Base-by-base conservation (phyloP, 92 coral and sea anemone species). In the Porites cylindrica region DNA sequence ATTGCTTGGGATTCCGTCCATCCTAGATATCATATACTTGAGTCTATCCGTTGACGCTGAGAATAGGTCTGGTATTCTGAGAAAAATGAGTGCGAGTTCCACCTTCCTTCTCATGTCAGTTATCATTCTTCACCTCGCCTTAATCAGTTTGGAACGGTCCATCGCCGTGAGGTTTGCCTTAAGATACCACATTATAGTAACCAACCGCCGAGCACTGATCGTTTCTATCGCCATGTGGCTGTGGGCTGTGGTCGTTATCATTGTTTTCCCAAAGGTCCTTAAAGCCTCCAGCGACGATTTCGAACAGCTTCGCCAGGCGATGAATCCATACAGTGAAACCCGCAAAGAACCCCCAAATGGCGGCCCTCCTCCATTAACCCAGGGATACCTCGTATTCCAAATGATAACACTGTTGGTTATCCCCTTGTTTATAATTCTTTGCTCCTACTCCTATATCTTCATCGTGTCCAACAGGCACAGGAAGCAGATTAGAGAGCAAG, bases 111-210 rank as follows among this genome's bases (percentile, higher is more conserved):
- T 74, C 51, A 74, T 52, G 26, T 20, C 73, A 17, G 51, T 58
- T 26, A 75, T 83, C 62, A 73, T 83, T 83, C 81, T 61, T 13
- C 87, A 83, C 65, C 74, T 83, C 52, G 80, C 81, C 52, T 74
- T 83, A 29, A 83, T 83, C 59, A 83, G 87, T 50, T 59, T 74
- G 11, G 81, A 83, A 14, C 87, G 87, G 29, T 62, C 75, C 20
- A 63, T 83, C 74, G 87, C 87, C 50, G 32, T 83, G 64, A 83
- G 66, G 74, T 83, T 83, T 62, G 66, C 80, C 71, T 73, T 83
- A 74, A 74, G 80, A 29, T 83, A 83, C 43, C 72, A 83, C 64
- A 13, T 74, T 2, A 62, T 83, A 20, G 80, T 83, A 29, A 83
- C 79, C 7, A 50, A 50, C 14, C 80, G 87, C 62, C 87, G 80